phyloP scores from a whole-genome alignment of 2,888 invertebrate genomes.

The Trileptium ribeirensis region DNA sequence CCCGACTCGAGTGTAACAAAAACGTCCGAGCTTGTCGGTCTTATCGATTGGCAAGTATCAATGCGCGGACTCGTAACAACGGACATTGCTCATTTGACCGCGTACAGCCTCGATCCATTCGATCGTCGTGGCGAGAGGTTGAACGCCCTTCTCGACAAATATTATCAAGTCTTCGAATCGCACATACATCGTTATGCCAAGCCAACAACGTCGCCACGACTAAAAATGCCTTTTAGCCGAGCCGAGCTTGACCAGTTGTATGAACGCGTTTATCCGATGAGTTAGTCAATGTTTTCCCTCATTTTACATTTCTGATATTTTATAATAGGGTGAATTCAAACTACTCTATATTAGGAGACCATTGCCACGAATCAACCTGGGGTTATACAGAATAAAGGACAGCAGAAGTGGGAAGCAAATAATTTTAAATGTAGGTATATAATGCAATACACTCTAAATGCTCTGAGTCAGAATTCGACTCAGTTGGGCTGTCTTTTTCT shows the following conservation, averaged over 20 bases:
- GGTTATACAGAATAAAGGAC: too few species aligned
- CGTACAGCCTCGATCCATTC: neutral
- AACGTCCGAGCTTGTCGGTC: neutral
- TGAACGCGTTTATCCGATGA: neutral
- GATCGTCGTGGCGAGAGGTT: neutral
- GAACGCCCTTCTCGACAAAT: neutral
- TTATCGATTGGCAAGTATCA: constrained; percentile 1
- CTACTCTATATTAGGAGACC: too few species aligned
- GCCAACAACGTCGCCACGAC: neutral
- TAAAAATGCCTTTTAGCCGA: neutral
- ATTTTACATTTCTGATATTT: too few species aligned
- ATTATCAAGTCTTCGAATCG: neutral
- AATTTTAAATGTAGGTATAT: too few species aligned
- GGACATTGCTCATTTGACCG: neutral
- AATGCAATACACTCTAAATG: too few species aligned
- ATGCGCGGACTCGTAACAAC: neutral
- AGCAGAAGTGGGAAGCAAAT: too few species aligned
- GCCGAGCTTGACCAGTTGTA: neutral
- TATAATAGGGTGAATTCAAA: too few species aligned
- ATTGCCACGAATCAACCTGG: too few species aligned
- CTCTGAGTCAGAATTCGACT: too few species aligned
- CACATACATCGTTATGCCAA: neutral
- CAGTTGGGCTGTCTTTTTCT: too few species aligned
- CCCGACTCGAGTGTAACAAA: too few species aligned
- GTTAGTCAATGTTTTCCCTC: too few species aligned